Evolutionary conservation across 2,113 vertebrate genomes (phyloP).

Genomic region (Perccottus glenii): DNA sequence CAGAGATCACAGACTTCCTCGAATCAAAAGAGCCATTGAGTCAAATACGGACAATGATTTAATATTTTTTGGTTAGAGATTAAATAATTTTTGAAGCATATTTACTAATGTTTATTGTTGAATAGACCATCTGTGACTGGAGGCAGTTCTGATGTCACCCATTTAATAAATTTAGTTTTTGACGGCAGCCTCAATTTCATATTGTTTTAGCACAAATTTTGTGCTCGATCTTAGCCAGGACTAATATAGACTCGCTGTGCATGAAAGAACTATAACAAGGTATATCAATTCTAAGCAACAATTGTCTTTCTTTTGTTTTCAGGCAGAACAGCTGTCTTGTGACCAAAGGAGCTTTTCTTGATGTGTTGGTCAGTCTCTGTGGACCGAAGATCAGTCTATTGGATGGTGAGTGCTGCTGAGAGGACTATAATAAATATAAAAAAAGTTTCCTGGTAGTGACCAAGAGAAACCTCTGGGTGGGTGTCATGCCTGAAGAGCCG

Average conservation of each 20-base stretch:
- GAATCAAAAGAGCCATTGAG: conserved; percentile 12
- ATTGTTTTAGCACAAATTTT: no score
- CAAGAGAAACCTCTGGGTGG: neutral
- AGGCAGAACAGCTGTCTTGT: conserved; percentile 89
- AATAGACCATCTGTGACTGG: conserved; percentile 28
- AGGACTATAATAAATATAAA: neutral
- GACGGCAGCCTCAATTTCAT: no score
- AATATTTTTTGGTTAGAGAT: conserved; percentile 29
- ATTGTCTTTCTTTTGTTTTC: conserved; percentile 26
- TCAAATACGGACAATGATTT: neutral
- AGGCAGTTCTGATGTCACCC: conserved; percentile 20
- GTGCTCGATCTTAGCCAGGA: no score
- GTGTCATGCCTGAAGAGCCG: no score
- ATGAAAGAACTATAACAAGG: no score
- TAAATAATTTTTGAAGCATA: conserved; percentile 22
- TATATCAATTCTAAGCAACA: no score
- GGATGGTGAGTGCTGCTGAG: conserved; percentile 61
- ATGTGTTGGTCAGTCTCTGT: conserved; percentile 83
- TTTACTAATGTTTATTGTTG: conserved; percentile 16
- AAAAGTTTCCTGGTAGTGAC: neutral
- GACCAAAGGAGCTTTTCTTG: conserved; percentile 89
- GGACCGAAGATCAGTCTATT: conserved; percentile 47
- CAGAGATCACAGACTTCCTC: neutral
- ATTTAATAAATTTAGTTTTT: neutral
- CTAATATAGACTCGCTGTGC: no score